phyloP scores from a whole-genome alignment of 2,797 vertebrate species.

The Arrhamphus sclerolepis region DNA sequence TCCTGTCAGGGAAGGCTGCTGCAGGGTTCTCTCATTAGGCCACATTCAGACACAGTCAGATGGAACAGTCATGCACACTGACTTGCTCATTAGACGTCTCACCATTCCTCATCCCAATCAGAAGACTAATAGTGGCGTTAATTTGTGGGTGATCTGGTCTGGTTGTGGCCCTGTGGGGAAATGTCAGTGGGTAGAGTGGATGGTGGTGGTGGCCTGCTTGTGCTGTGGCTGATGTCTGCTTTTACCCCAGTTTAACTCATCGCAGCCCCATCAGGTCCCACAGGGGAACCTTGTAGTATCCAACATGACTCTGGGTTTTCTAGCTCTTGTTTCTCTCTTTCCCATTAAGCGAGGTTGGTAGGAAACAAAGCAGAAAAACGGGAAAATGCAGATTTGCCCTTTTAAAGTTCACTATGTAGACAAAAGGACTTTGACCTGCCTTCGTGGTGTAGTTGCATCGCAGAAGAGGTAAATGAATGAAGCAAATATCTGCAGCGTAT shows the following conservation, averaged over 20 bases:
- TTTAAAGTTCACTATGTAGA: slow-evolving; percentile 20
- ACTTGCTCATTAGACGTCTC: slow-evolving; percentile 41
- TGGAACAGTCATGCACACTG: slow-evolving; percentile 11
- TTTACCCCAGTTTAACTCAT: background rate
- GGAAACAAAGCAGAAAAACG: slow-evolving; percentile 4
- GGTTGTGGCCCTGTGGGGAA: slow-evolving; percentile 44
- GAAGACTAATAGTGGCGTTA: slow-evolving; percentile 60
- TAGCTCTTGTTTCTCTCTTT: background rate
- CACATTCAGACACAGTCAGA: slow-evolving; percentile 3
- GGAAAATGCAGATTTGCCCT: slow-evolving; percentile 20
- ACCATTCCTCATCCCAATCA: slow-evolving; percentile 56
- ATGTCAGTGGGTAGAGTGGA: slow-evolving; percentile 33
- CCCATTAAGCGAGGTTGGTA: slow-evolving; percentile 7
- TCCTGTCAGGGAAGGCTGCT: slow-evolving; percentile 35
- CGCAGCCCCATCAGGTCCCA: slow-evolving; percentile 45
- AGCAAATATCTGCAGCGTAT: too few species aligned
- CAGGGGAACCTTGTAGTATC: slow-evolving; percentile 30
- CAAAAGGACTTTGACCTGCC: slow-evolving; percentile 5
- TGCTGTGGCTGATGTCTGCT: slow-evolving; percentile 29
- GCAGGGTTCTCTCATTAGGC: slow-evolving; percentile 36
- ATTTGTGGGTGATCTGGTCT: slow-evolving; percentile 60
- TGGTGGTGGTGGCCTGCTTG: background rate
- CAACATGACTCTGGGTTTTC: slow-evolving; percentile 37
- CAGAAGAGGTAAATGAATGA: background rate
- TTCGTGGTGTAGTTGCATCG: slow-evolving; percentile 13